These are phyloP conservation scores for Morinoia aosen DNA, from an alignment of 2,888 invertebrate genomes.

Conservation along the genomic window DNA sequence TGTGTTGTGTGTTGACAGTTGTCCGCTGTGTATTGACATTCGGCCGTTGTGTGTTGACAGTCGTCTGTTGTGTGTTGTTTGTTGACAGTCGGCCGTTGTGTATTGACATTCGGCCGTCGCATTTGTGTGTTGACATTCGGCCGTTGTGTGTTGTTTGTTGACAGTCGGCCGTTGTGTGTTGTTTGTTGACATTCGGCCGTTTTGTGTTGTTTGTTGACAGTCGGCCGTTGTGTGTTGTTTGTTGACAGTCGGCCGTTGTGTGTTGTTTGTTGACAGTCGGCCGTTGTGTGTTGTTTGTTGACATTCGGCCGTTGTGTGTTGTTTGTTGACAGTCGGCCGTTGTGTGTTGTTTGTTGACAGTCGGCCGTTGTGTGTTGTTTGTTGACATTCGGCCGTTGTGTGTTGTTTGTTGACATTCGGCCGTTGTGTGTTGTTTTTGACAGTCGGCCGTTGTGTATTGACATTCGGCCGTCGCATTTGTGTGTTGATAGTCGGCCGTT, in stretches of 20 bases:
- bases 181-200: too few relatives aligned
- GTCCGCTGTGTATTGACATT: too few relatives aligned
- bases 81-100: neutral
- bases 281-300: neutral
- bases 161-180: neutral
- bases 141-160: neutral
- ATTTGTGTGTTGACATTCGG: neutral
- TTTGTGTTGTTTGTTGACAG: too few relatives aligned
- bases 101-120: too few relatives aligned
- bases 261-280: neutral
- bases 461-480: too few relatives aligned
- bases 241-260: neutral
- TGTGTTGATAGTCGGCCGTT: neutral
- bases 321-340: neutral
- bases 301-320: neutral
- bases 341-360: neutral
- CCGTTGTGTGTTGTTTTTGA: too few relatives aligned
- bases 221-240: too few relatives aligned
- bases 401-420: neutral
- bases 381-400: too few relatives aligned
- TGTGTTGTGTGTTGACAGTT: neutral
- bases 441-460: too few relatives aligned
- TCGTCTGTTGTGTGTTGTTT: neutral
- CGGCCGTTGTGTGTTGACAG: too few relatives aligned
- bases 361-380: too few relatives aligned